Evolutionary conservation across 2,113 vertebrate genomes (phyloP).

Genomic region (Aphelocoma coerulescens): DNA sequence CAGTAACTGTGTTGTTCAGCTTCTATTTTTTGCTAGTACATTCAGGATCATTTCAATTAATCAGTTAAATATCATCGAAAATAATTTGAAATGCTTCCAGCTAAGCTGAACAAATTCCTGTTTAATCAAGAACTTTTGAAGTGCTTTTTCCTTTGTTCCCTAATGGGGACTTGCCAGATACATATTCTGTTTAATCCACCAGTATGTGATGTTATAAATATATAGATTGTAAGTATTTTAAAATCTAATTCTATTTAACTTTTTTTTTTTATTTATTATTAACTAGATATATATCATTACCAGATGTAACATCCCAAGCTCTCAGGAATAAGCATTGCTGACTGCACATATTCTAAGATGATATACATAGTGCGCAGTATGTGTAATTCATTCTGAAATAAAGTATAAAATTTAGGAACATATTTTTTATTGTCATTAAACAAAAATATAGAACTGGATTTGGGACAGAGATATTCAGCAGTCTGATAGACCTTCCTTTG

Average conservation of each 20-base stretch:
- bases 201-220: neutral
- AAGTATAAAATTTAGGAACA: neutral
- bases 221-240: neutral
- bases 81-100: neutral
- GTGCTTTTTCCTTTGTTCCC: neutral
- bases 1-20: neutral
- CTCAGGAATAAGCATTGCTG: neutral
- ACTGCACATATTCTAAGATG: neutral
- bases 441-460: neutral
- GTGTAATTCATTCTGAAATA: neutral
- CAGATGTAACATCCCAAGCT: neutral
- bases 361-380: neutral
- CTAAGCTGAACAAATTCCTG: neutral
- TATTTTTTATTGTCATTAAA: neutral
- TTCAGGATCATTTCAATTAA: neutral
- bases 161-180: neutral
- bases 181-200: neutral
- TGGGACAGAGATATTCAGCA: neutral
- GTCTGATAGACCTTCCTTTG: neutral
- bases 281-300: neutral
- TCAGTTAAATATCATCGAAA: neutral
- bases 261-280: neutral
- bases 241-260: neutral
- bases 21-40: neutral
- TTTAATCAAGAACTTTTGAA: neutral